Conservation (phyloP, 1,140 invertebrate genomes). For the Philaenus spumarius region DNA sequence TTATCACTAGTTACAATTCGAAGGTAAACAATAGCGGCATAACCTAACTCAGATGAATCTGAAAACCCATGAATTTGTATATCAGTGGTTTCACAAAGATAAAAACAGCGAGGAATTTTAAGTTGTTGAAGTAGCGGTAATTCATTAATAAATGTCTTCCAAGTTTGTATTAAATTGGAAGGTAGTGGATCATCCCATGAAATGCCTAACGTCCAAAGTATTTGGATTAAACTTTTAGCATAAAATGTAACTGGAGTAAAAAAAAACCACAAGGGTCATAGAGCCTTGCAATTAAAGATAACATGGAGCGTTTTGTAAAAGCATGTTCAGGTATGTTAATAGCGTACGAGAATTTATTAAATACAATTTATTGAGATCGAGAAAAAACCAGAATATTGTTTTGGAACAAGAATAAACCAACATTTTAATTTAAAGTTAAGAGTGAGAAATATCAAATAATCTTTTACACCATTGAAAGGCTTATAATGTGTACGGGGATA, state of each 20-base stretch:
- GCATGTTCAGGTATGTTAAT: not conserved
- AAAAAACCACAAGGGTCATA: not conserved
- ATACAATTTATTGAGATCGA: too few relatives aligned
- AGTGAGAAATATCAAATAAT: too few relatives aligned
- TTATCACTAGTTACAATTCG: not conserved
- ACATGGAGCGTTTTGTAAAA: too few relatives aligned
- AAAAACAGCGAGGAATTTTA: not conserved
- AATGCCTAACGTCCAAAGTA: not conserved
- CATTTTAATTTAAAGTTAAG: too few relatives aligned
- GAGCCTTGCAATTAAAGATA: not conserved
- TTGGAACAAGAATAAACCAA: too few relatives aligned
- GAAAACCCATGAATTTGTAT: too few relatives aligned
- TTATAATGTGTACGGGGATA: too few relatives aligned
- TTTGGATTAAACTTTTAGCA: not conserved
- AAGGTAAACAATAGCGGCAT: not conserved
- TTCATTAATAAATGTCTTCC: not conserved
- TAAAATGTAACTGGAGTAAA: not conserved
- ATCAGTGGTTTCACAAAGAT: not conserved
- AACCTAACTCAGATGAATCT: not conserved
- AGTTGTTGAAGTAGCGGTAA: not conserved
- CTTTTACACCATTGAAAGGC: too few relatives aligned
- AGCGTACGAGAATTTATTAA: too few relatives aligned
- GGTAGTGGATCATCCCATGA: not conserved
- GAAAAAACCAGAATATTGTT: too few relatives aligned
- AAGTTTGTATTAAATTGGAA: not conserved